Evolutionary conservation across 2,113 vertebrate genomes (phyloP), one percentile per base, ranked within the genome.

Genomic region (Cyprinodon brontotheroides): DNA sequence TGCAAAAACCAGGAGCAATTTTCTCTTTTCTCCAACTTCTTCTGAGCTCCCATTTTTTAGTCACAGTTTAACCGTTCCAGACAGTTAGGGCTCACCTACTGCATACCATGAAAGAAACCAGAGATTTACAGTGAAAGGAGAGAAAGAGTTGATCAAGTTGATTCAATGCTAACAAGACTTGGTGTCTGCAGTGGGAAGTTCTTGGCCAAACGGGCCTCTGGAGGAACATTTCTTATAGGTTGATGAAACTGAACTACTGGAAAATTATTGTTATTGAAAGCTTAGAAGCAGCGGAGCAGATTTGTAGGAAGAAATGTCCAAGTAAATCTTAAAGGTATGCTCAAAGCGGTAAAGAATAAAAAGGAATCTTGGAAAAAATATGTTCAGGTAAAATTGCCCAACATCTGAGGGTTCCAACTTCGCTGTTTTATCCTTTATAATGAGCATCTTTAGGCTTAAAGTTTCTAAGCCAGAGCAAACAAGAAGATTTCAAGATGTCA

Each of bases 31-130:
- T 87, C 86, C 82, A 81, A 86, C 75, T 84, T 71, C 78, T 81
- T 45, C 79, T 70, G 69, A 20, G 50, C 50, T 65, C 77, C 57
- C 84, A 74, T 72, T 81, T 48, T 69, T 65, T 80, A 37, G 57
- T 86, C 14, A 47, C 77, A 40, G 15, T 75, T 81, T 82, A 82
- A 82, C 74, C 74, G 67, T 69, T 40, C 61, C 65, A 70, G 86
- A 87, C 83, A 77, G 88, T 89, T 81, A 74, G 50, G 37, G 65
- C 79, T 79, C 36, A 82, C 47, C 80, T 78, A 3, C 5, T 72
- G 86, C 70, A 82, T 74, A 86, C 89, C 89, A 86, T 86, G 82
- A 90, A 89, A 91, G 81, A 76, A 78, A 88, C 93, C 76, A 88
- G 63, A 37, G 72, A 87, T 89, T 87, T 82, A 86, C 78, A 37